Percentiles rank a stretch among this genome's conserved stretches.
Evolutionary conservation across 2,888 invertebrate species (phyloP).

Genomic region (Harpalus rufipes): DNA sequence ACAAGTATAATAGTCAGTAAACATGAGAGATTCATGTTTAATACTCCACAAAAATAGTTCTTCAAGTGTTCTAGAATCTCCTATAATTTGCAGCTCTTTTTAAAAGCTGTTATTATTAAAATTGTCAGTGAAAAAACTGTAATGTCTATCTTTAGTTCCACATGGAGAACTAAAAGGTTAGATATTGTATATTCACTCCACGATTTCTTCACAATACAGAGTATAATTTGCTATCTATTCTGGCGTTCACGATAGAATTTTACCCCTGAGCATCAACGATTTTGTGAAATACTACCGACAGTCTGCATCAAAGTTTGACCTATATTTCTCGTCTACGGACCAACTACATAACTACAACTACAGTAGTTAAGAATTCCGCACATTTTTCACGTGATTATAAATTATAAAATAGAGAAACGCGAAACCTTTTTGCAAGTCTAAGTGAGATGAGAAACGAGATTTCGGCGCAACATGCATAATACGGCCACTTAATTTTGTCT

Average conservation of each 20-base stretch:
- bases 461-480: conserved; percentile 21
- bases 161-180: not conserved
- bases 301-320: conserved; percentile 44
- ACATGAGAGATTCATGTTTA: too few species aligned
- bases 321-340: conserved; percentile 5
- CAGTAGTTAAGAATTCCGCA: not conserved
- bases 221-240: conserved; percentile 6
- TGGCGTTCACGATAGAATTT: not conserved
- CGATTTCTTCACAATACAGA: not conserved
- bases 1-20: too few species aligned
- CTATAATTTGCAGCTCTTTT: too few species aligned
- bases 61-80: too few species aligned
- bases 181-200: not conserved
- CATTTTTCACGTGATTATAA: conserved; percentile 26
- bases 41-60: too few species aligned
- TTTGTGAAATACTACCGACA: conserved; percentile 44
- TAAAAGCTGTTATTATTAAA: too few species aligned
- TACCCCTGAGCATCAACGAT: conserved; percentile 29
- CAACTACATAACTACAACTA: not conserved
- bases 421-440: conserved; percentile 18
- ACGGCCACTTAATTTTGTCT: not conserved
- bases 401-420: conserved; percentile 6
- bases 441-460: not conserved
- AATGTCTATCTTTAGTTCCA: too few species aligned
- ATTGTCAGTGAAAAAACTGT: too few species aligned